Evolutionary conservation across 2,113 vertebrate genomes (phyloP), one percentile per base, ranked within the genome.

Genomic region (Amphilophus citrinellus): DNA sequence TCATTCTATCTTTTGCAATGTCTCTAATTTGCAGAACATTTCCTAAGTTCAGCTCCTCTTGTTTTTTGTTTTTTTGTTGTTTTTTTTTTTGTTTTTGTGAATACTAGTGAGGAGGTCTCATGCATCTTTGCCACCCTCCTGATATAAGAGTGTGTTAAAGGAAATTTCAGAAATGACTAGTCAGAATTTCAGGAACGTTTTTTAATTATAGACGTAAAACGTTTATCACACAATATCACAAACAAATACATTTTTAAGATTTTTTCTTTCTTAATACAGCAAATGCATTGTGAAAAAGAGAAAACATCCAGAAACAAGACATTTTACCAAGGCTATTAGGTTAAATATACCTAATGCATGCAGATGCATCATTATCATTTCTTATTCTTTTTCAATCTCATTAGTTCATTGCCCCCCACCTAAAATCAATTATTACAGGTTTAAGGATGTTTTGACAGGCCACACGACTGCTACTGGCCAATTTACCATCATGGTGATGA

Each of bases 101-200:
- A 50, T 15, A 6, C 14, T 6, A 17, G 2, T 75, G 7, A n/a
- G 3, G 0, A 30, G 3, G 22, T 66, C 10, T 35, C 13, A 6
- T 42, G 20, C 42, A 47, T 82, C 47, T 88, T 50, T 90, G 82
- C 35, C 88, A 15, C 59, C 71, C 86, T 81, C 77, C 61, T 90
- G 84, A 80, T 84, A 83, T 57, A 59, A 42, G 3, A 39, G 6
- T 17, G 15, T 4, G 6, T 59, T 37, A 11, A 53, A 3, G 42
- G 7, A n/a, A 58, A 62, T 56, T 42, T 50, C 27, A 82, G 7
- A 22, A 3, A 35, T 30, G 17, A n/a, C 7, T 37, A 44, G 76
- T 63, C 30, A 30, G 5, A 85, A 32, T 59, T 65, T 18, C 6
- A 39, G 22, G 30, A 77, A 62, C 2, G 0, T 35, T 53, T 47